phyloP scores from a whole-genome alignment of 2,888 invertebrate species.

The Acanthoscelides obtectus region DNA sequence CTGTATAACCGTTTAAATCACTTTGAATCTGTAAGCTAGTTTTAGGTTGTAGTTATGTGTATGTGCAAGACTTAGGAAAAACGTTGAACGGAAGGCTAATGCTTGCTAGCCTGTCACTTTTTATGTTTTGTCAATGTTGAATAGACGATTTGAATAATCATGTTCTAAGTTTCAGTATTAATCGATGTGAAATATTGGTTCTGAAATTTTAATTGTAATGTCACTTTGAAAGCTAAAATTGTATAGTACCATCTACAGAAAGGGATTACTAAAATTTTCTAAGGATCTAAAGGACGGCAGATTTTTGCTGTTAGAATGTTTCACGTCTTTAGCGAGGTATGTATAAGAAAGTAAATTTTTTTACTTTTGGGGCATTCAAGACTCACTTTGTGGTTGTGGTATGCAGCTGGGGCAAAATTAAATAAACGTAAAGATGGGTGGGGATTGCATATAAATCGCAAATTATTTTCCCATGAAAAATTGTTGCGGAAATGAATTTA shows the following conservation, averaged over 20 bases:
- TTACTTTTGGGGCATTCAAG: too few relatives aligned
- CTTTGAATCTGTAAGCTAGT: neutral
- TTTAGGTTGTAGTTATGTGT: neutral
- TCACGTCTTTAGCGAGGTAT: neutral
- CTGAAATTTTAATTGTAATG: too few relatives aligned
- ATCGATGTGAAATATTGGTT: neutral
- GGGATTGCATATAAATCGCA: too few relatives aligned
- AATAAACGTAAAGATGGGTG: too few relatives aligned
- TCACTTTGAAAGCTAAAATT: neutral
- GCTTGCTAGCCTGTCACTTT: too few relatives aligned
- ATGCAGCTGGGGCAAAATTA: too few relatives aligned
- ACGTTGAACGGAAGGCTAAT: too few relatives aligned
- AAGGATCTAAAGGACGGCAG: neutral
- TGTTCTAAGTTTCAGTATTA: neutral
- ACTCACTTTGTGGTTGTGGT: too few relatives aligned
- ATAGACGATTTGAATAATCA: neutral
- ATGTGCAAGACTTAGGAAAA: too few relatives aligned
- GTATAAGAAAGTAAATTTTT: neutral
- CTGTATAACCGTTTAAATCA: neutral
- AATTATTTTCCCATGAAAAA: too few relatives aligned
- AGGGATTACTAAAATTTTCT: neutral
- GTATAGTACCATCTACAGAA: neutral
- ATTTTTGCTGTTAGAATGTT: neutral
- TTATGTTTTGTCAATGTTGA: neutral
- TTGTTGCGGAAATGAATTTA: too few relatives aligned